phyloP scores from a whole-genome alignment of 2,888 invertebrate genomes.

The Eumerus sabulonum region DNA sequence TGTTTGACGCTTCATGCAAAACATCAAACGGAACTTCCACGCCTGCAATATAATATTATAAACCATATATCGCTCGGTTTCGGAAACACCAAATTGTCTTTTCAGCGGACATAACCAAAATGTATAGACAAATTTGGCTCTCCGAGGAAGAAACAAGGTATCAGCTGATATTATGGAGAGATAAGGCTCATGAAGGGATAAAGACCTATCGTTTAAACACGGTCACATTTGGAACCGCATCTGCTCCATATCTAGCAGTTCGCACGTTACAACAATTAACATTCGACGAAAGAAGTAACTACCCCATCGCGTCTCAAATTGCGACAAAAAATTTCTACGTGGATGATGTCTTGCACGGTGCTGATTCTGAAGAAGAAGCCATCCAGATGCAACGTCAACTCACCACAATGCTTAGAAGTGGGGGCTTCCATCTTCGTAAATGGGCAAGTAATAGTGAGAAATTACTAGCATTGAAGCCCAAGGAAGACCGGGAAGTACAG shows the following conservation, averaged over 20 bases:
- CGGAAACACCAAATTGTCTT: no score
- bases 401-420: neutral
- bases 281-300: neutral
- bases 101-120: no score
- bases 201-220: neutral
- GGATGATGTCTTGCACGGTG: conserved; percentile 1
- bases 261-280: no score
- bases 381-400: neutral
- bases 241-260: no score
- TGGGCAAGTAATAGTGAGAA: no score
- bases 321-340: conserved; percentile 6
- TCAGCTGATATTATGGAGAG: conserved; percentile 1
- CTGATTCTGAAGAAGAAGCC: conserved; percentile 13
- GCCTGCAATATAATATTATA: neutral
- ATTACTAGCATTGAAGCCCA: no score
- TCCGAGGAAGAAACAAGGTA: no score
- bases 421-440: conserved; percentile 6
- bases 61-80: no score
- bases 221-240: no score
- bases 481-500: neutral
- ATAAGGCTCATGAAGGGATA: neutral
- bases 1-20: neutral
- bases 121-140: no score
- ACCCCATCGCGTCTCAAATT: conserved; percentile 2
- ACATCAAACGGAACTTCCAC: neutral